Conservation (phyloP, 2,113 vertebrate species). For the Neolamprologus toae region DNA sequence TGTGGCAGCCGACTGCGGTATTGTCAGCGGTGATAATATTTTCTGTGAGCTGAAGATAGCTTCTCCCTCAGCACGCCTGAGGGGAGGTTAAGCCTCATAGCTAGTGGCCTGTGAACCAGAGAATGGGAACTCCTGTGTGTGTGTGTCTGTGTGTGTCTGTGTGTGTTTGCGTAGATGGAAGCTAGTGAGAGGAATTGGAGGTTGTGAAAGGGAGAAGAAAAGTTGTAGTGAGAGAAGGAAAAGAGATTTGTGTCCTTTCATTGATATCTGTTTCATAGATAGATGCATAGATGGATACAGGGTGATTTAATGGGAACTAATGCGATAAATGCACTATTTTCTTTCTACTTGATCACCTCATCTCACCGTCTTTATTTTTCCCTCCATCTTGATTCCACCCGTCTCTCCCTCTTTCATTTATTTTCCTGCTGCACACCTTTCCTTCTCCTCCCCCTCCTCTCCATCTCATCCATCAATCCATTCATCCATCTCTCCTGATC, state of each 20-base stretch:
- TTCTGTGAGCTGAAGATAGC: constrained; percentile 47
- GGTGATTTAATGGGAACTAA: background rate
- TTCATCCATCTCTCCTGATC: constrained; percentile 32
- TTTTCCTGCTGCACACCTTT: background rate
- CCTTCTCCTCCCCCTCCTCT: background rate
- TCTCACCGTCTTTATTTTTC: background rate
- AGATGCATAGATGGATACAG: background rate
- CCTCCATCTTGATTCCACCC: background rate
- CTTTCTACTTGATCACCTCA: background rate
- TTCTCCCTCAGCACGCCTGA: constrained; percentile 31
- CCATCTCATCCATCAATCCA: constrained; percentile 25
- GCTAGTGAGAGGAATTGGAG: background rate
- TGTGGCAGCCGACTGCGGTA: constrained; percentile 15
- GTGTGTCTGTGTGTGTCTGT: background rate
- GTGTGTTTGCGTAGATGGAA: background rate
- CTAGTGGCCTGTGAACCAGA: constrained; percentile 35
- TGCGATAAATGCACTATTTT: background rate
- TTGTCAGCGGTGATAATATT: constrained; percentile 50
- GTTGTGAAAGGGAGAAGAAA: background rate
- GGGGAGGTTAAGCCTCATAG: constrained; percentile 33
- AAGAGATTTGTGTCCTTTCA: background rate
- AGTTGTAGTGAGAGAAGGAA: background rate
- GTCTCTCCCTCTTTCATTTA: background rate
- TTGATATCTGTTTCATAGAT: background rate
- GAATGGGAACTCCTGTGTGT: background rate